A percentile compares a stretch with the other conserved stretches of the same genome.
Evolutionary conservation across 2,113 vertebrate species (phyloP).

Genomic region (Calyptommatus sinebrachiatus): DNA sequence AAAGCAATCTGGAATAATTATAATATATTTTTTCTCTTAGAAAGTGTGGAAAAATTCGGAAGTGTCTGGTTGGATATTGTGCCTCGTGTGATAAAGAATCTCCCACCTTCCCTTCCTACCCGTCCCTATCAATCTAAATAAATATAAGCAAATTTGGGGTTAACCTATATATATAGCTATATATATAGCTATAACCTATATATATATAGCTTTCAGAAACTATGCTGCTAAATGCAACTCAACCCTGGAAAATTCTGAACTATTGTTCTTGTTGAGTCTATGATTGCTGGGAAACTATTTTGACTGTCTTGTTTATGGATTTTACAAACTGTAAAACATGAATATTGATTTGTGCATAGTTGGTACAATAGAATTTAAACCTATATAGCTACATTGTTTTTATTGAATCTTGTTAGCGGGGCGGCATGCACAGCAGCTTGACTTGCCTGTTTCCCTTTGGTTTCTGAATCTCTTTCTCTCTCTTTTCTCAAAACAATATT

Average conservation of each 20-base stretch:
- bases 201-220: not conserved
- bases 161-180: no score
- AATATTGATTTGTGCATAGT: slow-evolving; percentile 43
- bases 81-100: not conserved
- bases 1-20: no score
- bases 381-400: slow-evolving; percentile 1
- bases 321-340: slow-evolving; percentile 24
- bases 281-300: slow-evolving; percentile 8
- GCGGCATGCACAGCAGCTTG: not conserved
- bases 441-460: not conserved
- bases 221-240: no score
- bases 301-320: slow-evolving; percentile 41
- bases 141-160: not conserved
- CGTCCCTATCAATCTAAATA: not conserved
- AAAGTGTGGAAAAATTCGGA: not conserved
- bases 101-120: no score
- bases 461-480: not conserved
- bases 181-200: not conserved
- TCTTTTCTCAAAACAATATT: not conserved
- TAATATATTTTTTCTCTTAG: not conserved
- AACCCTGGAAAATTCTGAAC: not conserved
- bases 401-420: slow-evolving; percentile 13
- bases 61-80: not conserved
- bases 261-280: slow-evolving; percentile 28
- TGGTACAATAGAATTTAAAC: slow-evolving; percentile 41